phyloP scores from a whole-genome alignment of 2,797 vertebrate species.

The Cirrhinus molitorella region DNA sequence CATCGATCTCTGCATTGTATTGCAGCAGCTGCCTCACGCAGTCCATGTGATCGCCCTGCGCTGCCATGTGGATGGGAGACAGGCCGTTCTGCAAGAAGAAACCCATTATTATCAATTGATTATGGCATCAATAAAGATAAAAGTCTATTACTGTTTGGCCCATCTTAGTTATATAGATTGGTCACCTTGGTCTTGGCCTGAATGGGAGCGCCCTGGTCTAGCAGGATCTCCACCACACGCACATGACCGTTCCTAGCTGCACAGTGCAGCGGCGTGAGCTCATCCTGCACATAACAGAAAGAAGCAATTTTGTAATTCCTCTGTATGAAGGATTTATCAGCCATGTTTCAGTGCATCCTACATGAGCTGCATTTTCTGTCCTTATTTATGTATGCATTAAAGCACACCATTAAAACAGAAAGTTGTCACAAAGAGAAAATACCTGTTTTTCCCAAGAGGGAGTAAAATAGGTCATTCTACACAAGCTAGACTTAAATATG shows the following conservation, averaged over 20 bases:
- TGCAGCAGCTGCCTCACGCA: slow-evolving; percentile 93
- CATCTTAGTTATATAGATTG: background rate
- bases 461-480: slow-evolving; percentile 59
- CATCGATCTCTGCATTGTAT: slow-evolving; percentile 93
- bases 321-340: background rate
- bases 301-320: slow-evolving; percentile 9
- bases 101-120: slow-evolving; percentile 14
- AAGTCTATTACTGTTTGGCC: background rate
- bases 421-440: slow-evolving; percentile 45
- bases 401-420: slow-evolving; percentile 32
- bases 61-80: slow-evolving; percentile 97
- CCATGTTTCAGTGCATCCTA: background rate
- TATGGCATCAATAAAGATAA: background rate
- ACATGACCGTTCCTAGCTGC: slow-evolving; percentile 95
- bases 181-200: slow-evolving; percentile 97
- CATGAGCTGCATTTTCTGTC: slow-evolving; percentile 1
- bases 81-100: slow-evolving; percentile 86
- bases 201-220: slow-evolving; percentile 95
- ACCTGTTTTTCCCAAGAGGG: slow-evolving; percentile 56
- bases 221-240: slow-evolving; percentile 92
- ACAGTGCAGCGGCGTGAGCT: slow-evolving; percentile 96
- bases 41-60: slow-evolving; percentile 96
- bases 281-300: slow-evolving; percentile 79
- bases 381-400: slow-evolving; percentile 10
- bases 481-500: slow-evolving; percentile 59